phyloP scores from a whole-genome alignment of 2,797 vertebrate species.

The Myotis vivesi region DNA sequence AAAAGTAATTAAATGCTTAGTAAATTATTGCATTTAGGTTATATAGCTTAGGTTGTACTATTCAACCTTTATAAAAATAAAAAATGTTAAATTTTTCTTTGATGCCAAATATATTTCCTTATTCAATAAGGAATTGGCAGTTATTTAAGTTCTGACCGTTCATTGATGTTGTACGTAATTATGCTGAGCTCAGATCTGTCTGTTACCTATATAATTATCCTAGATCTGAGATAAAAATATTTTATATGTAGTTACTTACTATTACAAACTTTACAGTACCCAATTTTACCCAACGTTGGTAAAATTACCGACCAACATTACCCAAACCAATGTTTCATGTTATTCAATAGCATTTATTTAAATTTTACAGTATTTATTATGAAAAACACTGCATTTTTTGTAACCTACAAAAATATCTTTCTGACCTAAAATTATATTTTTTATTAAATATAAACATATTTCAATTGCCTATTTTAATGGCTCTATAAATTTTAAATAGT shows the following conservation, averaged over 20 bases:
- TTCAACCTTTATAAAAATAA: slow-evolving; percentile 37
- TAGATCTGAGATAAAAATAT: background rate
- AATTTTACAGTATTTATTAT: background rate
- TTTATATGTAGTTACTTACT: slow-evolving; percentile 13
- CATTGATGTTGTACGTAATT: background rate
- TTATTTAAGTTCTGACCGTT: slow-evolving; percentile 1
- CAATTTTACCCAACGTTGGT: too few relatives aligned
- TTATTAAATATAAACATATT: slow-evolving; percentile 15
- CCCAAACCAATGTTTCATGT: background rate
- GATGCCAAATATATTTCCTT: background rate
- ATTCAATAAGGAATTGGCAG: background rate
- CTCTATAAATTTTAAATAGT: background rate
- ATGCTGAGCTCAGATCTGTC: background rate
- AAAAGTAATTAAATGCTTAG: slow-evolving; percentile 26
- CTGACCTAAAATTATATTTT: slow-evolving; percentile 23
- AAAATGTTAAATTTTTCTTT: background rate
- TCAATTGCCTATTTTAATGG: slow-evolving; percentile 14
- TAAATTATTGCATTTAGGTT: slow-evolving; percentile 16
- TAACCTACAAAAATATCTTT: slow-evolving; percentile 23
- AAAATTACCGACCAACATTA: too few relatives aligned
- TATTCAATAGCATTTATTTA: background rate
- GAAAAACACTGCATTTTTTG: slow-evolving; percentile 44
- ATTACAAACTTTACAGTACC: slow-evolving; percentile 12
- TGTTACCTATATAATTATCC: background rate
- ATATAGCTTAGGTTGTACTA: background rate